Percentiles rank a stretch among this genome's conserved stretches.
Evolutionary conservation across 2,888 invertebrate genomes (phyloP).

Genomic region (Drosophila fungiperda): DNA sequence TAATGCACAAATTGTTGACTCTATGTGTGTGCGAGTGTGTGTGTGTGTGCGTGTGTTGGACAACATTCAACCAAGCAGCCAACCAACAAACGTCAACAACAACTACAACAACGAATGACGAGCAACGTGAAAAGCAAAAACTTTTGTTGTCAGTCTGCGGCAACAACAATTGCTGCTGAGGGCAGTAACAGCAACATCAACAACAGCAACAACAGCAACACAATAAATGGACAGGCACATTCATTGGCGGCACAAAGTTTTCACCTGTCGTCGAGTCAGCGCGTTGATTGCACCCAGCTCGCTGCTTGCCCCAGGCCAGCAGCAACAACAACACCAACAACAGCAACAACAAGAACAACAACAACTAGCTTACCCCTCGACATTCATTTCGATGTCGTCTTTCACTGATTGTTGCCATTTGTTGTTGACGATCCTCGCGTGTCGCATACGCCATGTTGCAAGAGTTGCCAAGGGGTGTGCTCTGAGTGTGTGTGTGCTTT

Average conservation of each 20-base stretch:
- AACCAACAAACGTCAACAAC: constrained; percentile 67
- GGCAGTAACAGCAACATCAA: constrained; percentile 26
- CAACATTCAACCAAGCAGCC: constrained; percentile 56
- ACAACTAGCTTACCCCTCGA: constrained; percentile 1
- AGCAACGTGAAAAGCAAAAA: constrained; percentile 54
- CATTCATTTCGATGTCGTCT: constrained; percentile 19
- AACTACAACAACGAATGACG: constrained; percentile 41
- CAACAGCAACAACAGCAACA: constrained; percentile 20
- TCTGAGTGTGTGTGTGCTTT: constrained; percentile 13
- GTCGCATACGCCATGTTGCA: constrained; percentile 49
- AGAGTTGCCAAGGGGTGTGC: constrained; percentile 22
- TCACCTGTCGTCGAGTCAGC: constrained; percentile 71
- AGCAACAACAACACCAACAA: not conserved
- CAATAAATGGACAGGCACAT: constrained; percentile 41
- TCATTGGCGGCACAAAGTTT: constrained; percentile 73
- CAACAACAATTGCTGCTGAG: constrained; percentile 52
- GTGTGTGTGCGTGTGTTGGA: constrained; percentile 41
- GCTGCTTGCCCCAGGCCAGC: not conserved
- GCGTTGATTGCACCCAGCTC: constrained; percentile 73
- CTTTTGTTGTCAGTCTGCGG: constrained; percentile 68
- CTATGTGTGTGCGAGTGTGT: constrained; percentile 32
- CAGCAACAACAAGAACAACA: not conserved
- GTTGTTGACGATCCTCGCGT: constrained; percentile 56
- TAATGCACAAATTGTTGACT: constrained; percentile 66
- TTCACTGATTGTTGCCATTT: constrained; percentile 72